phyloP scores from a whole-genome alignment of 2,888 invertebrate species.

The Calameuta filiformis region DNA sequence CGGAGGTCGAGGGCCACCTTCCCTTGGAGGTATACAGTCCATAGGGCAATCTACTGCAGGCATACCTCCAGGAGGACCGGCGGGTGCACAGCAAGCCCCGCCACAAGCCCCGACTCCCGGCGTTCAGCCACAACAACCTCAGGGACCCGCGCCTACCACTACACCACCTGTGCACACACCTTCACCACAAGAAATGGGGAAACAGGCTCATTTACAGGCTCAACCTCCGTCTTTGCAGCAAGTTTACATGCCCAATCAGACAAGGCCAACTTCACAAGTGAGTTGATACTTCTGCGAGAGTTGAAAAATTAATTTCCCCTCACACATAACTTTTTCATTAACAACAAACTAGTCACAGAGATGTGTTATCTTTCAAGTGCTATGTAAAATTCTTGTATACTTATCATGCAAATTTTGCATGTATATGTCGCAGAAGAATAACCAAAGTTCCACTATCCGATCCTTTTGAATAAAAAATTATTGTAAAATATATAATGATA shows the following conservation, averaged over 20 bases:
- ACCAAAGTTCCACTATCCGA: neutral
- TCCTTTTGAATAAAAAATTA: too few relatives aligned
- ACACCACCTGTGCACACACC: slow-evolving; percentile 58
- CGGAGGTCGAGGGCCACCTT: slow-evolving; percentile 58
- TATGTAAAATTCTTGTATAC: neutral
- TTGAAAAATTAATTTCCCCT: neutral
- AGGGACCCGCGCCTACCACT: slow-evolving; percentile 55
- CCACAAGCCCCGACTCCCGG: slow-evolving; percentile 52
- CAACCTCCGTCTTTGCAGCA: slow-evolving; percentile 50
- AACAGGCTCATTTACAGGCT: slow-evolving; percentile 56
- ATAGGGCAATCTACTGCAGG: slow-evolving; percentile 57
- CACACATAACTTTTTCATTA: neutral
- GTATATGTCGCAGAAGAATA: neutral
- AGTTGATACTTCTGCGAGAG: slow-evolving; percentile 5
- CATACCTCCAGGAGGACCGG: slow-evolving; percentile 54
- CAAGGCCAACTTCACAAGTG: slow-evolving; percentile 52
- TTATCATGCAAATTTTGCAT: neutral
- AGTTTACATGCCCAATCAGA: slow-evolving; percentile 50
- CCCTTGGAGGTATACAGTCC: slow-evolving; percentile 54
- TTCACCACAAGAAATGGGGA: slow-evolving; percentile 60
- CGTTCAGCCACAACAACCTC: slow-evolving; percentile 54
- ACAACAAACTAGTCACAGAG: neutral
- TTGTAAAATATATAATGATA: too few relatives aligned
- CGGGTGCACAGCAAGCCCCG: slow-evolving; percentile 43
- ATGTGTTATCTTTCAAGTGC: neutral